Evolutionary conservation across 2,797 vertebrate species (phyloP).

Genomic region (Phyllotis vaccarum): DNA sequence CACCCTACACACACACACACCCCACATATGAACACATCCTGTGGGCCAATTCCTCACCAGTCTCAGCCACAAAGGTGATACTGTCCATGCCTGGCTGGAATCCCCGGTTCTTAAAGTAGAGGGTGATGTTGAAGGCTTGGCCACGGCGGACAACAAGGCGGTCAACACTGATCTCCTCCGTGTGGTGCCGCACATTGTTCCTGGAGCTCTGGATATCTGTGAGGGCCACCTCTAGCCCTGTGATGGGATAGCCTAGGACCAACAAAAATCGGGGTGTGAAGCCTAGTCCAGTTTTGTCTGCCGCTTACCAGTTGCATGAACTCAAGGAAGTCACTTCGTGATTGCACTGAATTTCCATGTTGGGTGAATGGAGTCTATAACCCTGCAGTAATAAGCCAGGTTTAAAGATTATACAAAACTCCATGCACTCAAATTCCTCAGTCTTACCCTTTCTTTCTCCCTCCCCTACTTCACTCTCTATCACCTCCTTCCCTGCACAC

Average conservation of each 20-base stretch:
- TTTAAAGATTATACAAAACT: not conserved
- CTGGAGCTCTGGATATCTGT: constrained; percentile 89
- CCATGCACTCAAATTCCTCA: not conserved
- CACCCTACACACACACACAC: not conserved
- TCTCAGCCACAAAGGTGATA: constrained; percentile 90
- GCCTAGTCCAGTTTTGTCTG: not conserved
- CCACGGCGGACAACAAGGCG: constrained; percentile 92
- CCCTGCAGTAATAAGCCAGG: not conserved
- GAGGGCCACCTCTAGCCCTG: constrained; percentile 89
- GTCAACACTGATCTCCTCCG: constrained; percentile 89
- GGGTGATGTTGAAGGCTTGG: constrained; percentile 89
- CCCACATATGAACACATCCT: not conserved
- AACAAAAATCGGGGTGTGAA: not conserved
- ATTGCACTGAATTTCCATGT: constrained; percentile 24
- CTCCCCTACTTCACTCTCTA: not conserved
- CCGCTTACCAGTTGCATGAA: not conserved
- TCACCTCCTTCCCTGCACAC: not conserved
- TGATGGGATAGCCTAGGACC: not conserved
- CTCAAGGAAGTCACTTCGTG: constrained; percentile 28
- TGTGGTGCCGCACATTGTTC: constrained; percentile 91
- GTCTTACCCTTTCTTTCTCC: not conserved
- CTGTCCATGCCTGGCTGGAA: constrained; percentile 88
- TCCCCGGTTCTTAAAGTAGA: constrained; percentile 88
- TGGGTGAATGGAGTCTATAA: not conserved
- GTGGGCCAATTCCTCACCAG: constrained; percentile 87